Evolutionary conservation across 2,888 invertebrate genomes (phyloP).

Genomic region (Pammene fasciana): DNA sequence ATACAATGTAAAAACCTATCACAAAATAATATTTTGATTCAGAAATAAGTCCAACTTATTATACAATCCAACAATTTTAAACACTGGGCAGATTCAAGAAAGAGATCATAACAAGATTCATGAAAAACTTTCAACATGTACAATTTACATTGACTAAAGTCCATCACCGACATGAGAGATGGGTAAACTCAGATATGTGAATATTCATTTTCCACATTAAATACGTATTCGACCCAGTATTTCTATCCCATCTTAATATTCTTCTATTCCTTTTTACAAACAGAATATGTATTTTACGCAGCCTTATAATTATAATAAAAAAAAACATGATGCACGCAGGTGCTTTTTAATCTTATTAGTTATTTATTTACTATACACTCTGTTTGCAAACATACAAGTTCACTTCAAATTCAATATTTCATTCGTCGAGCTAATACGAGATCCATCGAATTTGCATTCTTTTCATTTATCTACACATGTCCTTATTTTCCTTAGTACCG

Average conservation of each 20-base stretch:
- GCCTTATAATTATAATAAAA: too few relatives aligned
- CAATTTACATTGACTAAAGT: slow-evolving; percentile 57
- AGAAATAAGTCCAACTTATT: slow-evolving; percentile 69
- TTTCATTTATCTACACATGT: slow-evolving; percentile 45
- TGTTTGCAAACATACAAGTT: slow-evolving; percentile 16
- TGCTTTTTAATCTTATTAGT: background rate
- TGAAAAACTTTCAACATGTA: slow-evolving; percentile 60
- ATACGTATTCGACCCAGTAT: slow-evolving; percentile 79
- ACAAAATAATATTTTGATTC: slow-evolving; percentile 71
- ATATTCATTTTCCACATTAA: slow-evolving; percentile 74
- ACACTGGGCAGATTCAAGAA: slow-evolving; percentile 82
- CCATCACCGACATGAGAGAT: slow-evolving; percentile 61
- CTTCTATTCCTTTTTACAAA: slow-evolving; percentile 42
- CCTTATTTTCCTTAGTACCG: slow-evolving; percentile 42
- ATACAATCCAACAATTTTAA: slow-evolving; percentile 75
- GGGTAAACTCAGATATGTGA: slow-evolving; percentile 75
- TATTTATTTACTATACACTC: background rate
- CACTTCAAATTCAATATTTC: slow-evolving; percentile 33
- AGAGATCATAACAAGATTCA: slow-evolving; percentile 83
- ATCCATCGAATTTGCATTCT: slow-evolving; percentile 58
- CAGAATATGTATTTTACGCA: slow-evolving; percentile 7
- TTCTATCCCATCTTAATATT: slow-evolving; percentile 57
- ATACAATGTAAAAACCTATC: slow-evolving; percentile 77
- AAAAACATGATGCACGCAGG: background rate
- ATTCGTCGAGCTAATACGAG: slow-evolving; percentile 63